Evolutionary conservation across 2,888 invertebrate genomes (phyloP).

Genomic region (Erynnis tages): DNA sequence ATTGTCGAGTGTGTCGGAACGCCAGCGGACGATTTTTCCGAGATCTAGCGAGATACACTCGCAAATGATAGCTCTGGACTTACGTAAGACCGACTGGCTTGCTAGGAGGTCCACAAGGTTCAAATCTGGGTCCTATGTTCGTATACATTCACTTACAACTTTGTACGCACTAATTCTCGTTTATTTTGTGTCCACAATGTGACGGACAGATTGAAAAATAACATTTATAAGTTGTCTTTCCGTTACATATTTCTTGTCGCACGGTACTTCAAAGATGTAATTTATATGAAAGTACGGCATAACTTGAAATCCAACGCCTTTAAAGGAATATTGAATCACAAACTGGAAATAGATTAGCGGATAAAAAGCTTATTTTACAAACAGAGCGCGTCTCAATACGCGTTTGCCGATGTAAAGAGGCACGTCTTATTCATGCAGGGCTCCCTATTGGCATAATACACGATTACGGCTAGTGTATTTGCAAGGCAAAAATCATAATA

Average conservation of each 20-base stretch:
- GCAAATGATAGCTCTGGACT: constrained; percentile 25
- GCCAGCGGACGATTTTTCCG: constrained; percentile 59
- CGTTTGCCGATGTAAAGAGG: constrained; percentile 24
- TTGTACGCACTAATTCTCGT: no score
- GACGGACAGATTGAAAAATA: no score
- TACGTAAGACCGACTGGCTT: constrained; percentile 12
- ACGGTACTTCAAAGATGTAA: background rate
- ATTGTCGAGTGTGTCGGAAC: constrained; percentile 49
- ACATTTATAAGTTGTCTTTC: no score
- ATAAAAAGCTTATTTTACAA: constrained; percentile 26
- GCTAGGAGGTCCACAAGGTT: constrained; percentile 16
- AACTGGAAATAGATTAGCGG: constrained; percentile 23
- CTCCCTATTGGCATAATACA: constrained; percentile 29
- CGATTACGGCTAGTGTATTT: constrained; percentile 30
- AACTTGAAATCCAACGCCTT: constrained; percentile 11
- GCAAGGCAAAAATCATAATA: constrained; percentile 41
- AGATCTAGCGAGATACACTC: constrained; percentile 38
- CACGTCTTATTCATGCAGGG: constrained; percentile 26
- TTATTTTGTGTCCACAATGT: no score
- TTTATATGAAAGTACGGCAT: background rate
- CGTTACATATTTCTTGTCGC: background rate
- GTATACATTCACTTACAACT: no score
- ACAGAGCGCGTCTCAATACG: constrained; percentile 24
- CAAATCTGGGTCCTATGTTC: background rate
- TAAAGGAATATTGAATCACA: constrained; percentile 16